A percentile compares a stretch with the other conserved stretches of the same genome.
These are phyloP conservation scores for Pogonomyrmex barbatus DNA, from an alignment of 1,140 invertebrate species.

Conservation along the genomic window DNA sequence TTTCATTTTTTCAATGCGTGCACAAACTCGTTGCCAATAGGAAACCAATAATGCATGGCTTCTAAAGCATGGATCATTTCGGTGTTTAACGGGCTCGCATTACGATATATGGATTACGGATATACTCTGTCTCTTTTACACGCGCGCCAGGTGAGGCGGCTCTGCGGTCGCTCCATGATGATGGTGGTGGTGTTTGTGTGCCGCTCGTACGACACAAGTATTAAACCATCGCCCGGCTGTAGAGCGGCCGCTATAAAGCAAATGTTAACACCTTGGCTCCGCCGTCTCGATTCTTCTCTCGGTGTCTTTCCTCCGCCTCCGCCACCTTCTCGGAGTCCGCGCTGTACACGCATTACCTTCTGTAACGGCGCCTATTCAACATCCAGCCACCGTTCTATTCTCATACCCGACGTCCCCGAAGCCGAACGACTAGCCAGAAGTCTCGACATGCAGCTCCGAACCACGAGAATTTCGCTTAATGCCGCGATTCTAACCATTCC, in stretches of 20 bases:
- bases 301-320: slow-evolving; percentile 44
- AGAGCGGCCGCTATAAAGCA: slow-evolving; percentile 78
- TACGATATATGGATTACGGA: background rate
- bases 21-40: background rate
- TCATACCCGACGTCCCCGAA: slow-evolving; percentile 48
- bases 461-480: slow-evolving; percentile 73
- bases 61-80: slow-evolving; percentile 34
- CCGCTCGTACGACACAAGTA: slow-evolving; percentile 69
- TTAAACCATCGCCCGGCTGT: slow-evolving; percentile 76
- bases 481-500: slow-evolving; percentile 65
- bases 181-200: slow-evolving; percentile 55
- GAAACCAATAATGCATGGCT: background rate
- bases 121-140: slow-evolving; percentile 47
- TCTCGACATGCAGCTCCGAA: slow-evolving; percentile 59
- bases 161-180: background rate
- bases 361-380: slow-evolving; percentile 70
- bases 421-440: slow-evolving; percentile 59
- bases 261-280: slow-evolving; percentile 80
- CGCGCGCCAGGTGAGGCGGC: slow-evolving; percentile 46
- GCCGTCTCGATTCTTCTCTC: slow-evolving; percentile 33
- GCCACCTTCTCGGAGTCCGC: slow-evolving; percentile 35
- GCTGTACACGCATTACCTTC: slow-evolving; percentile 65
- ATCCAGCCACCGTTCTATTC: slow-evolving; percentile 64
- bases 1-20: background rate
- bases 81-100: slow-evolving; percentile 44